phyloP scores from a whole-genome alignment of 2,888 invertebrate genomes.

The Ophion costatus region DNA sequence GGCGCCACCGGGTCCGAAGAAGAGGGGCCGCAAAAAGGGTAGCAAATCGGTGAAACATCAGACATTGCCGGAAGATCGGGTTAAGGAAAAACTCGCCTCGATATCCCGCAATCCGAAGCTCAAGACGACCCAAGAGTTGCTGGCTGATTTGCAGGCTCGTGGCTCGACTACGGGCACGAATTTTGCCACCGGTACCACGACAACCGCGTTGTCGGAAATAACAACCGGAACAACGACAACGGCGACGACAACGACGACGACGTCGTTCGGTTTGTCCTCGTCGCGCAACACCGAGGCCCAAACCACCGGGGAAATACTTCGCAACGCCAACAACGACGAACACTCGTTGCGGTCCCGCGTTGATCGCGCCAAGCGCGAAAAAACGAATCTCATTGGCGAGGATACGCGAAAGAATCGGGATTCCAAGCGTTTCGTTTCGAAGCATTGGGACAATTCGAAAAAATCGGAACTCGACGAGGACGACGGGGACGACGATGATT shows the following conservation, averaged over 20 bases:
- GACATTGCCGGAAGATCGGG: slow-evolving; percentile 83
- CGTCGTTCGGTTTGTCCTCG: slow-evolving; percentile 77
- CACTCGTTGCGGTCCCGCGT: slow-evolving; percentile 70
- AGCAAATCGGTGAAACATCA: slow-evolving; percentile 85
- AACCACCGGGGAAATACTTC: slow-evolving; percentile 80
- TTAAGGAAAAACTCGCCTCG: slow-evolving; percentile 86
- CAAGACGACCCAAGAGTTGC: slow-evolving; percentile 92
- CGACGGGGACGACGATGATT: slow-evolving; percentile 54
- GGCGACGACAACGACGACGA: slow-evolving; percentile 75
- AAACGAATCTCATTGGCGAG: slow-evolving; percentile 31
- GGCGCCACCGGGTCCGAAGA: slow-evolving; percentile 84
- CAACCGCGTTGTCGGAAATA: slow-evolving; percentile 63
- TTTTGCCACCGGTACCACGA: slow-evolving; percentile 72
- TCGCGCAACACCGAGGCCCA: slow-evolving; percentile 80
- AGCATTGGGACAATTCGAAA: slow-evolving; percentile 48
- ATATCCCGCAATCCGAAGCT: slow-evolving; percentile 87
- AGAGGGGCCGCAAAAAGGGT: slow-evolving; percentile 86
- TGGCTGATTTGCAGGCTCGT: slow-evolving; percentile 90
- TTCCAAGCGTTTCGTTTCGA: slow-evolving; percentile 34
- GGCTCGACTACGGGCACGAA: slow-evolving; percentile 81
- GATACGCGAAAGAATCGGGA: slow-evolving; percentile 35
- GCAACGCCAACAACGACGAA: slow-evolving; percentile 81
- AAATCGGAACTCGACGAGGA: slow-evolving; percentile 60
- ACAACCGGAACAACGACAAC: slow-evolving; percentile 66
- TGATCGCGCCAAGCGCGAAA: slow-evolving; percentile 37